A percentile compares a stretch with the other conserved stretches of the same genome.
Conservation (phyloP, 2,888 invertebrate species). For the Chloroclysta siterata region DNA sequence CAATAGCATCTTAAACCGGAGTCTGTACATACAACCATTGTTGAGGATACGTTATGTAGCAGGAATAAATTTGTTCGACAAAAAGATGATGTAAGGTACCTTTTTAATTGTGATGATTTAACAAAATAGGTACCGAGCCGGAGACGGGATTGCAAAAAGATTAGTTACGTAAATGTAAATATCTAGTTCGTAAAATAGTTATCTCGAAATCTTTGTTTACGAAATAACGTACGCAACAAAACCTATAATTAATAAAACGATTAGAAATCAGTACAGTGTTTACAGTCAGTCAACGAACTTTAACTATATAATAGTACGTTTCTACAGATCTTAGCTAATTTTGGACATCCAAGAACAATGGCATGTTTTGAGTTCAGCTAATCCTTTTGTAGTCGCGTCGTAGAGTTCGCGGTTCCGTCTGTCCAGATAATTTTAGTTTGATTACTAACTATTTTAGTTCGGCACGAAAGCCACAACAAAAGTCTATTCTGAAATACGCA, state of each 20-base stretch:
- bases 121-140: background rate
- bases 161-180: background rate
- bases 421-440: slow-evolving; percentile 37
- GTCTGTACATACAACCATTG: too few relatives aligned
- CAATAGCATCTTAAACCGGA: background rate
- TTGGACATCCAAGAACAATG: slow-evolving; percentile 31
- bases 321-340: slow-evolving; percentile 26
- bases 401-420: slow-evolving; percentile 30
- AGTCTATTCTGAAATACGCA: slow-evolving; percentile 31
- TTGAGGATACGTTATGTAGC: background rate
- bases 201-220: background rate
- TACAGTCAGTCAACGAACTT: background rate
- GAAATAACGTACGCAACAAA: background rate
- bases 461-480: slow-evolving; percentile 32
- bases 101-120: background rate
- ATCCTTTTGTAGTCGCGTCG: slow-evolving; percentile 35
- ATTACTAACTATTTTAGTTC: slow-evolving; percentile 37
- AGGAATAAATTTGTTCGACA: background rate
- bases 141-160: background rate
- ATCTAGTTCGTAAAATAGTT: too few relatives aligned
- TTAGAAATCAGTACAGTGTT: background rate
- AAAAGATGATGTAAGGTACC: background rate
- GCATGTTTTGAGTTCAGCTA: slow-evolving; percentile 27
- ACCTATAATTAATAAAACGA: background rate
- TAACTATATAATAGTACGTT: background rate